These are phyloP conservation scores for Eptesicus fuscus DNA, from an alignment of 2,113 vertebrate genomes.

Conservation along the genomic window DNA sequence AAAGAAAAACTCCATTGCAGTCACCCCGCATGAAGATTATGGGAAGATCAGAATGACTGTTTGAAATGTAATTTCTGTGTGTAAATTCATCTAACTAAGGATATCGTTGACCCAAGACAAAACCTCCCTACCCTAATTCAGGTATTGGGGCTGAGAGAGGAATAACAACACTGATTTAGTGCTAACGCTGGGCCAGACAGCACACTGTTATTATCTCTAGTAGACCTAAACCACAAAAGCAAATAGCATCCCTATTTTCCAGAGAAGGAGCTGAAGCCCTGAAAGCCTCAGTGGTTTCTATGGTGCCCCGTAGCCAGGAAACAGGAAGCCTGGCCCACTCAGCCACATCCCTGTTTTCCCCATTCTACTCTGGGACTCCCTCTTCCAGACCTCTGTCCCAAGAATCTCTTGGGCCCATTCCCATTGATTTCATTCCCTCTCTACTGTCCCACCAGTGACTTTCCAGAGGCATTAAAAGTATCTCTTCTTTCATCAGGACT, in stretches of 20 bases:
- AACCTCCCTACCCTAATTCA: neutral
- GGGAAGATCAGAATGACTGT: neutral
- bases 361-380: accelerated
- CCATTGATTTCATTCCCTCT: neutral
- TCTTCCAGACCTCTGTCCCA: neutral
- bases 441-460: neutral
- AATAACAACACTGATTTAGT: neutral
- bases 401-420: neutral
- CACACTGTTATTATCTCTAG: neutral
- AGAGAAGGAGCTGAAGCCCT: neutral
- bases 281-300: neutral
- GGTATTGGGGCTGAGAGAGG: neutral
- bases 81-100: slow-evolving; percentile 26
- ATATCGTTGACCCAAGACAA: neutral
- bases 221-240: neutral
- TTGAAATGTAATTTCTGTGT: slow-evolving; percentile 31
- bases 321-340: neutral
- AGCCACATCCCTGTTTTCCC: neutral
- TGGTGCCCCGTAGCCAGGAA: too few species aligned
- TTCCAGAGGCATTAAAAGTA: neutral
- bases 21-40: neutral
- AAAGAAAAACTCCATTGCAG: neutral
- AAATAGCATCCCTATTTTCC: neutral
- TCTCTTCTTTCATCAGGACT: neutral
- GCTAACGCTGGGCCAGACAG: neutral